These are phyloP conservation scores for Drosophila busckii DNA, from an alignment of 1,140 invertebrate species.

Conservation along the genomic window DNA sequence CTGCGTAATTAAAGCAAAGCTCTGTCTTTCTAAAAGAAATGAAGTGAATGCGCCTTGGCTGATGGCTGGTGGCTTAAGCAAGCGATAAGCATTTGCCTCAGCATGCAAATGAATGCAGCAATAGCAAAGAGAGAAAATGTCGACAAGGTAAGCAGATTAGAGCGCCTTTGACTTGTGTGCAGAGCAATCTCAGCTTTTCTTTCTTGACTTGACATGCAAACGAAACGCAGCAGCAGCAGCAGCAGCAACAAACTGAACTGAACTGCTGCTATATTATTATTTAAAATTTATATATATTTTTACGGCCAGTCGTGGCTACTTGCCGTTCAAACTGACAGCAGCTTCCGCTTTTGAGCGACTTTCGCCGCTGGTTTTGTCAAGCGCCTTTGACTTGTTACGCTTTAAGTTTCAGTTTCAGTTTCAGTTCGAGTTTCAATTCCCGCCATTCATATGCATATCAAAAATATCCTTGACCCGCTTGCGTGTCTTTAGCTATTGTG, in stretches of 20 bases:
- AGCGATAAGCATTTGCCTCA: too few species aligned
- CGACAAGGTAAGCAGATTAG: slow-evolving; percentile 71
- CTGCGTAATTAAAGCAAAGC: slow-evolving; percentile 68
- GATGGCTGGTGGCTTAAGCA: too few species aligned
- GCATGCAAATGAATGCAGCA: slow-evolving; percentile 20
- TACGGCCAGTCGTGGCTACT: too few species aligned
- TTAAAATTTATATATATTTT: slow-evolving; percentile 9
- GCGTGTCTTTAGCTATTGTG: slow-evolving; percentile 59
- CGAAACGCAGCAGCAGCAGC: slow-evolving; percentile 12
- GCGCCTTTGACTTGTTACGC: slow-evolving; percentile 1
- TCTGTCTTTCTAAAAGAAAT: slow-evolving; percentile 28
- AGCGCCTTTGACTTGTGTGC: slow-evolving; percentile 66
- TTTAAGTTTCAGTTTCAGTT: background rate
- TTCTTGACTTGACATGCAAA: slow-evolving; percentile 31
- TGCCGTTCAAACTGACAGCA: too few species aligned
- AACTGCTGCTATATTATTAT: background rate
- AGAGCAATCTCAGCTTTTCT: slow-evolving; percentile 13
- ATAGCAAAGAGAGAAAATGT: slow-evolving; percentile 30
- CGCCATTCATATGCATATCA: slow-evolving; percentile 60
- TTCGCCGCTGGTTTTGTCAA: slow-evolving; percentile 24
- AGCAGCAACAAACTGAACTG: background rate
- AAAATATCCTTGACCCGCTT: slow-evolving; percentile 71
- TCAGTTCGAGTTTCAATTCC: slow-evolving; percentile 21
- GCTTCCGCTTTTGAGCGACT: too few species aligned
- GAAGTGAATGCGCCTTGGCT: slow-evolving; percentile 4